Conservation (phyloP, 2,888 invertebrate genomes). For the Athetis lepigone region DNA sequence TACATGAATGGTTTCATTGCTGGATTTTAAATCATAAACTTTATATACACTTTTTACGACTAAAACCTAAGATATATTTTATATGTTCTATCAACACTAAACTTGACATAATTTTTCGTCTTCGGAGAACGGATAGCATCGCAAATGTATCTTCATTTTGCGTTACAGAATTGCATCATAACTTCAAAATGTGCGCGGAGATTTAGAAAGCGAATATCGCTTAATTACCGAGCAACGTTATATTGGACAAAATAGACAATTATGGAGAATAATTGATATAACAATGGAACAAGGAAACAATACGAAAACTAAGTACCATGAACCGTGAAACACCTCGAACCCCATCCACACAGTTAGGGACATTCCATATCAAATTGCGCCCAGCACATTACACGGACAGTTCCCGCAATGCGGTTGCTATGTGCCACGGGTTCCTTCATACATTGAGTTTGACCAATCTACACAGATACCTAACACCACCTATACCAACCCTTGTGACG, state of each 20-base stretch:
- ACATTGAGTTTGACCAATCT: conserved; percentile 54
- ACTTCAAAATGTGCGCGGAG: background rate
- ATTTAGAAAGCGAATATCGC: background rate
- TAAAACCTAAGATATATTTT: background rate
- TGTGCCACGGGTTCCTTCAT: conserved; percentile 65
- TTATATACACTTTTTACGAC: conserved; percentile 3
- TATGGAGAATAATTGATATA: conserved; percentile 17
- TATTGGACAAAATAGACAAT: conserved; percentile 13
- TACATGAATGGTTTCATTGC: conserved; percentile 1
- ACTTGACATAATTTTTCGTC: background rate
- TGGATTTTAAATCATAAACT: conserved; percentile 17
- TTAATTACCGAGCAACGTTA: conserved; percentile 14
- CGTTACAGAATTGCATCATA: background rate
- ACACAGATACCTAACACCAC: conserved; percentile 26
- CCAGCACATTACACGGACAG: conserved; percentile 55
- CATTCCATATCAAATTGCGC: conserved; percentile 63
- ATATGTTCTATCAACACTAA: conserved; percentile 8
- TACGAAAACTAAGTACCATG: conserved; percentile 48
- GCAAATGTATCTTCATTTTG: background rate
- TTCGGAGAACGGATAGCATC: background rate
- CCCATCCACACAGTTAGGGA: conserved; percentile 43
- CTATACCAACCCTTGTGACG: conserved; percentile 2
- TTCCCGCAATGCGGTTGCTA: conserved; percentile 72
- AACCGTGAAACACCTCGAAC: conserved; percentile 51
- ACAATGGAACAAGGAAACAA: conserved; percentile 53